These are phyloP conservation scores for Bombus superbus DNA, from an alignment of 1,140 invertebrate species.

Conservation along the genomic window DNA sequence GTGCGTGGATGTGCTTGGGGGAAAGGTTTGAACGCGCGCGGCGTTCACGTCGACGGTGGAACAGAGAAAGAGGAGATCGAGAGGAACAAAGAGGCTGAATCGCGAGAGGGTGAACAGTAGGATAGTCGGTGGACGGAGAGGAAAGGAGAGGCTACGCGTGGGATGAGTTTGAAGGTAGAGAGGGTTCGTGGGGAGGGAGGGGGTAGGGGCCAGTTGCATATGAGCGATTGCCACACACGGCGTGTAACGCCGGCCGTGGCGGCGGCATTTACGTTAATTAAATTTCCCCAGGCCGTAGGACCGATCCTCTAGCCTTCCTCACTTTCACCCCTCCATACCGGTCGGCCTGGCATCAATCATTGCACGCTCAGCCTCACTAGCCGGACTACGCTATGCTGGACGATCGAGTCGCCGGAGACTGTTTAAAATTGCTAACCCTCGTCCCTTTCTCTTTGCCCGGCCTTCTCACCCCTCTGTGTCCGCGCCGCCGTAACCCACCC, in stretches of 20 bases:
- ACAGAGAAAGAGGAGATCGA: conserved; percentile 7
- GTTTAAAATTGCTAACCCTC: conserved; percentile 68
- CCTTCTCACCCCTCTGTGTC: background rate
- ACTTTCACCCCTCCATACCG: conserved; percentile 63
- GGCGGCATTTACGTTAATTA: conserved; percentile 83
- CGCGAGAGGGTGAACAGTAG: conserved; percentile 18
- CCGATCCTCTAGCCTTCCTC: conserved; percentile 60
- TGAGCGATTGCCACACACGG: conserved; percentile 81
- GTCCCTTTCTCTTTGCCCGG: background rate
- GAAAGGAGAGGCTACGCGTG: background rate
- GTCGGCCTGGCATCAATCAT: conserved; percentile 79
- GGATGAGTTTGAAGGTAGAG: conserved; percentile 27
- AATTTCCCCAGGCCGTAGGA: conserved; percentile 78
- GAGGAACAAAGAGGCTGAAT: background rate
- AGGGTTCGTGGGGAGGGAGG: background rate
- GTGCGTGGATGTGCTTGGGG: conserved; percentile 48
- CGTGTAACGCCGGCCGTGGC: conserved; percentile 76
- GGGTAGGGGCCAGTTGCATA: conserved; percentile 76
- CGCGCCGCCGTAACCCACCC: background rate
- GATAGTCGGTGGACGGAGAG: conserved; percentile 1
- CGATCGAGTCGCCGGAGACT: conserved; percentile 69
- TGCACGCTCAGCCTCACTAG: conserved; percentile 74
- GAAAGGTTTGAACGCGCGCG: conserved; percentile 39
- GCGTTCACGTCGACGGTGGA: background rate
- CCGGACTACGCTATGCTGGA: conserved; percentile 68